Base-by-base conservation (phyloP, 2,113 vertebrate species). In the Ictidomys tridecemlineatus region DNA sequence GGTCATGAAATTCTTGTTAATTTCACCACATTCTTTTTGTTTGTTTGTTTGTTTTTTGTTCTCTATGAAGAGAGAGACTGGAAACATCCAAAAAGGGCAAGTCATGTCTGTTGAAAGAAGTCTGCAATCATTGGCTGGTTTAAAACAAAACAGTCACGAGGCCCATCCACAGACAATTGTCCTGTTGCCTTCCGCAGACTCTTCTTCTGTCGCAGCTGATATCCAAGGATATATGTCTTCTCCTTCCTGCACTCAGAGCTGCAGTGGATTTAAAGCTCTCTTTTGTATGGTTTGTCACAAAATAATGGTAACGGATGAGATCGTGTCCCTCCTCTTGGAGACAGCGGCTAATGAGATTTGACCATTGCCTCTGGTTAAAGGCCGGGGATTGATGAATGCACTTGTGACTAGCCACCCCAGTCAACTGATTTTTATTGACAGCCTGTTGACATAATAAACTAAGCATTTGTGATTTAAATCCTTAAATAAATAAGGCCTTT, bases 341-440 rank as follows among this genome's bases (percentile, higher is more conserved):
- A 91, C 94, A 97, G 65, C 3, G 28, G 97, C 96, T 98, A 97
- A 98, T 97, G 95, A 97, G 97, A 97, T 97, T 97, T 97, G 92
- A n/a, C 0, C 32, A 88, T 91, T 85, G 93, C 98, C 89, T 97
- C 93, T 96, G 95, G 84, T 98, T 96, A 97, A 96, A 98, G 95
- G 95, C 95, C 69, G 91, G 79, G 67, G 74, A 58, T 89, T 97
- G 94, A 96, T 94, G 91, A 98, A 74, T 76, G 34, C 79, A 28
- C 37, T 58, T 67, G n/a, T 22, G 39, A 70, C n/a, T 73, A 63
- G 2, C 77, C 91, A 96, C 74, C 58, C 91, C 37, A 63, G 70
- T 79, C 94, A 96, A 74, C 70, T 63, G 89, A 89, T 97, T 97
- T 97, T 74, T 91, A 93, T 87, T 94, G 93, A 73, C 39, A 96